Evolutionary conservation across 2,797 vertebrate genomes (phyloP).

Genomic region (Sphenodon punctatus): DNA sequence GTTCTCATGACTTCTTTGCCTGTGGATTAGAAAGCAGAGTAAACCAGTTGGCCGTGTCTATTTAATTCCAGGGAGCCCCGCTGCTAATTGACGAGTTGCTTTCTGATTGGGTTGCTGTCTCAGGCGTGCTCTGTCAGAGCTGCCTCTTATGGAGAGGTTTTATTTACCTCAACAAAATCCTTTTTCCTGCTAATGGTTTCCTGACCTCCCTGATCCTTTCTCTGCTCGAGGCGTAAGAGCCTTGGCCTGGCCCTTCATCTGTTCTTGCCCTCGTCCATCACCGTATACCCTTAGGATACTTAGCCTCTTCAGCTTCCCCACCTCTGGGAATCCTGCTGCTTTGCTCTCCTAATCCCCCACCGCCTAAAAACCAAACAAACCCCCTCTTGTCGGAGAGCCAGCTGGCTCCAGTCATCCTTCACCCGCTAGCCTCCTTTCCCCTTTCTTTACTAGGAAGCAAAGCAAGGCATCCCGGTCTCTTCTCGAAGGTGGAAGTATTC

Average conservation of each 20-base stretch:
- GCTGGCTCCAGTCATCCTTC: background rate
- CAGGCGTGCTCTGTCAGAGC: too few species aligned
- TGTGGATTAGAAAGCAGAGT: too few species aligned
- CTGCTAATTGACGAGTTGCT: too few species aligned
- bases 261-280: rapidly evolving
- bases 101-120: too few species aligned
- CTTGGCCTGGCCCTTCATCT: background rate
- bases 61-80: too few species aligned
- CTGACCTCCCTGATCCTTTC: background rate
- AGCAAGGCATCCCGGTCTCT: background rate
- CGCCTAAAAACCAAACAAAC: background rate
- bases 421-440: background rate
- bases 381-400: background rate
- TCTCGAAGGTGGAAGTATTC: conserved; percentile 15
- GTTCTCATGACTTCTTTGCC: too few species aligned
- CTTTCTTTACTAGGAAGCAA: background rate
- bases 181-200: background rate
- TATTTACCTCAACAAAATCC: rapidly evolving
- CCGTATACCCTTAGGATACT: background rate
- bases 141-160: background rate
- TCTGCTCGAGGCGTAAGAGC: background rate
- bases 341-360: background rate
- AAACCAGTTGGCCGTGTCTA: too few species aligned
- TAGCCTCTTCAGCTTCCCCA: background rate
- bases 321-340: background rate